Evolutionary conservation across 2,888 invertebrate species (phyloP).

Genomic region (Dysmachus trigonus): DNA sequence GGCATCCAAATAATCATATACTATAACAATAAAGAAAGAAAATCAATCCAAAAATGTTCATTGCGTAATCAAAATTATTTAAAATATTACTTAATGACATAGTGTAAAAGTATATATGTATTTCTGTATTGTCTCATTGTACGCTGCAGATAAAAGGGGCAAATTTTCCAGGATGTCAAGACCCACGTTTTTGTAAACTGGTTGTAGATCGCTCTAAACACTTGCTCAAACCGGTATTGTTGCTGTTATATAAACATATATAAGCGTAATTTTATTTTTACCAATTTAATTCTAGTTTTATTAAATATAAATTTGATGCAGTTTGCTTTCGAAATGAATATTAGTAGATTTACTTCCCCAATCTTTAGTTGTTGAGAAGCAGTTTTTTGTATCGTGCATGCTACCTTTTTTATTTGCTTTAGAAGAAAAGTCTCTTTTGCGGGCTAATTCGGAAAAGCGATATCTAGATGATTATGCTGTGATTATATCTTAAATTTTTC

Average conservation of each 20-base stretch:
- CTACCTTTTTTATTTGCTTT: not conserved
- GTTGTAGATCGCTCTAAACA: conserved; percentile 96
- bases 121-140: conserved; percentile 14
- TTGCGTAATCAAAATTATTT: not conserved
- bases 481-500: not conserved
- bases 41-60: not conserved
- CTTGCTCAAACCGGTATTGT: conserved; percentile 92
- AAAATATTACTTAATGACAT: not conserved
- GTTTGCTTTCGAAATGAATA: not conserved
- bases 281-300: not conserved
- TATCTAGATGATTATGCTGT: not conserved
- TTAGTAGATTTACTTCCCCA: not conserved
- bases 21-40: not conserved
- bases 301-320: not conserved
- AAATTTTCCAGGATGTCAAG: conserved; percentile 95
- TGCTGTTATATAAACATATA: conserved; percentile 10
- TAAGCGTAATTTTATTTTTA: not conserved
- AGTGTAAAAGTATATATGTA: not conserved
- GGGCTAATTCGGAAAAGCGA: not conserved
- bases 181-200: conserved; percentile 94
- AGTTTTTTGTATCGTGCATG: conserved; percentile 47
- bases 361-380: conserved; percentile 53
- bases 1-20: too few species aligned
- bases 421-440: not conserved
- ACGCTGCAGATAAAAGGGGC: conserved; percentile 85